Conservation (phyloP, 2,113 vertebrate genomes). For the Podilymbus podiceps region DNA sequence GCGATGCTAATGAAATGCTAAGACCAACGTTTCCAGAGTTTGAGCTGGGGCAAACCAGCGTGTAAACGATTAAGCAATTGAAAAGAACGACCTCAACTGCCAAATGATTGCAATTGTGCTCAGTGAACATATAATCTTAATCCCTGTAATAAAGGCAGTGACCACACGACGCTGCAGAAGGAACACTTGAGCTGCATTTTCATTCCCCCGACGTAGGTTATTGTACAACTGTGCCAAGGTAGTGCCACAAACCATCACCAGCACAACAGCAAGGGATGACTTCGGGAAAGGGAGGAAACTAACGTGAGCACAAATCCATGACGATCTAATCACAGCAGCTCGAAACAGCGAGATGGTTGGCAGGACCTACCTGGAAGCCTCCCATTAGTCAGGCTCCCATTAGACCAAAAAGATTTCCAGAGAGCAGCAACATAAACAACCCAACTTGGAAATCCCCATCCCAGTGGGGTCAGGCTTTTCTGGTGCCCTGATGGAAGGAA, state of each 20-base stretch:
- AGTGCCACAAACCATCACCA: neutral
- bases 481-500: neutral
- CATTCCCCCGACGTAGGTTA: neutral
- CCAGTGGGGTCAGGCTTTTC: neutral
- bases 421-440: neutral
- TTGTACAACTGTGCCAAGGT: neutral
- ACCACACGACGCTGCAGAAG: neutral
- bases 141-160: neutral
- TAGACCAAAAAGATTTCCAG: neutral
- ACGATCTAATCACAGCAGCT: neutral
- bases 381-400: neutral
- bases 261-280: neutral
- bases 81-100: neutral
- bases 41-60: neutral
- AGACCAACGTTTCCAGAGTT: neutral
- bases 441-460: neutral
- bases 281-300: neutral
- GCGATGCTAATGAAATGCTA: neutral
- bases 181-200: neutral
- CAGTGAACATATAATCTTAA: neutral
- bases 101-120: neutral
- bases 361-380: neutral
- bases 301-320: neutral
- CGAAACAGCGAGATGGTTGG: neutral
- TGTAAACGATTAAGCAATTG: neutral